Evolutionary conservation across 2,797 vertebrate genomes (phyloP), one percentile per base, ranked within the genome.

Genomic region (Fundulus diaphanus): DNA sequence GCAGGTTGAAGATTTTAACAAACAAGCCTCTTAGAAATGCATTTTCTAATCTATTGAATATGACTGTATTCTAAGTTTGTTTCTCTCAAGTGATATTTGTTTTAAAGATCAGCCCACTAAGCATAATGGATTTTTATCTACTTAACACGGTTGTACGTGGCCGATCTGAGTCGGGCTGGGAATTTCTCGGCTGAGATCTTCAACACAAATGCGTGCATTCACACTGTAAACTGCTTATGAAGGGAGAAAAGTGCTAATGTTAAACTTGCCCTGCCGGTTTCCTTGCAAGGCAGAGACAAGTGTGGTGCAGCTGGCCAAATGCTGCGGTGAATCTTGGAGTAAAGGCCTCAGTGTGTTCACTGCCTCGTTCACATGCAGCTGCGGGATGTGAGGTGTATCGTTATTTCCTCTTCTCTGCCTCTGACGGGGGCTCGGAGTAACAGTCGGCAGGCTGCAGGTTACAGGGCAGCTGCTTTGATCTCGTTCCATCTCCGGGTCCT

Each of bases 321-420:
- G 84, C 85, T 89, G 88, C 35, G 85, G 90, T 89, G 87, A 82
- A 73, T 85, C 81, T 78, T 20, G 70, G 81, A 90, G 86, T 87
- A 92, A 89, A 92, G 88, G 86, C 79, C 82, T 84, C 85, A 84
- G 85, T 92, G 89, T 92, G 84, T 87, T 89, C 35, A 49, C 81
- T 78, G 78, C 82, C 80, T 90, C 70, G 65, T 65, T 76, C 83
- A 73, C 85, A 81, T 70, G 78, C 87, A 88, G 87, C 88, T 86
- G 89, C 35, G 73, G 85, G 85, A 89, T 88, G 86, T 87, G 90
- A 93, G 90, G 87, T 89, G 83, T 88, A 88, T 89, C 68, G 83
- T 90, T 85, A 89, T 93, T 91, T 93, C 88, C 89, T 83, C 77
- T 81, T 67, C 49, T 42, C 79, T 88, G 75, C 83, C 75, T 90